Percentiles rank a stretch among this genome's conserved stretches.
Evolutionary conservation across 2,113 vertebrate species (phyloP).

Genomic region (Ornithorhynchus anatinus): DNA sequence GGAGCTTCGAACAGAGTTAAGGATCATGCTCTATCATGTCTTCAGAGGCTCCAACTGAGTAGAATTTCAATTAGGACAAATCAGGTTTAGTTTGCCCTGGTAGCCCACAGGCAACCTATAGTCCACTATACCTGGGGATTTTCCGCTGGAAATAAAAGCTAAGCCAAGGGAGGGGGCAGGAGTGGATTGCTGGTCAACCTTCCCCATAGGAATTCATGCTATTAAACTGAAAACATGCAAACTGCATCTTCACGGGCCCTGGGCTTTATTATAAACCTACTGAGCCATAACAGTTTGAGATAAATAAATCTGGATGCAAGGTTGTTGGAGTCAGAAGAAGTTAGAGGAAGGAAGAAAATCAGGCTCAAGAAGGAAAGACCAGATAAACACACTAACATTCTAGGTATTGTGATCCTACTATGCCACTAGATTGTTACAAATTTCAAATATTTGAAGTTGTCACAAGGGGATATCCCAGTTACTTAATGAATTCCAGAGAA

Average conservation of each 20-base stretch:
- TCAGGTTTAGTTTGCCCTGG: conserved; percentile 52
- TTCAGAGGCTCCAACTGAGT: conserved; percentile 36
- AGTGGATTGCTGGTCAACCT: conserved; percentile 3
- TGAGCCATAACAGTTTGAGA: conserved; percentile 32
- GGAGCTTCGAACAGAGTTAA: background rate
- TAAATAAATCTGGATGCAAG: conserved; percentile 44
- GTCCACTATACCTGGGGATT: conserved; percentile 15
- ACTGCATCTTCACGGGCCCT: conserved; percentile 22
- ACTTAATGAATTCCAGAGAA: background rate
- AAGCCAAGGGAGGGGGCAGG: background rate
- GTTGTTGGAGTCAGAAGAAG: conserved; percentile 28
- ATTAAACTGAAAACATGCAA: conserved; percentile 24
- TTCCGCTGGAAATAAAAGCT: conserved; percentile 4
- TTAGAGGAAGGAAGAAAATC: conserved; percentile 40
- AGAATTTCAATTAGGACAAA: conserved; percentile 38
- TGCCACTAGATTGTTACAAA: conserved; percentile 25
- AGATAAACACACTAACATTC: conserved; percentile 45
- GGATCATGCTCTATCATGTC: conserved; percentile 8
- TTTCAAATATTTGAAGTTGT: conserved; percentile 52
- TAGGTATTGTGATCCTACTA: conserved; percentile 37
- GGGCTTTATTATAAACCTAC: conserved; percentile 32
- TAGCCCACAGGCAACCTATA: background rate
- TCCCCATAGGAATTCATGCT: conserved; percentile 36
- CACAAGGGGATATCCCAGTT: background rate
- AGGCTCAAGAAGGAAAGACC: conserved; percentile 38